A percentile compares a stretch with the other conserved stretches of the same genome.
phyloP scores from a whole-genome alignment of 1,140 invertebrate species.

The Drosophila persimilis region DNA sequence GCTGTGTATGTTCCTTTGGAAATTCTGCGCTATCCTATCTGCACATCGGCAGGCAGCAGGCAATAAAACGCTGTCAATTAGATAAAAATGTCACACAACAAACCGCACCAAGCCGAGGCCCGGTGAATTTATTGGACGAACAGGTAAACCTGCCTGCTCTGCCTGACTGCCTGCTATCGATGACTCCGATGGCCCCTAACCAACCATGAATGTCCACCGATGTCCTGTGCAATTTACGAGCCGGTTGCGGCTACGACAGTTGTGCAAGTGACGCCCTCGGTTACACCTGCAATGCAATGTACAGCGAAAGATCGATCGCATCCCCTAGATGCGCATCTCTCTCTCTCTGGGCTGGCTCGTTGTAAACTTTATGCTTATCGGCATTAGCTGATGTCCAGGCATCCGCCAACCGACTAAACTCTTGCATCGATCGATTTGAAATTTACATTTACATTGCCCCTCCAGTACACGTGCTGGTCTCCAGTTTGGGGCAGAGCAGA shows the following conservation, averaged over 20 bases:
- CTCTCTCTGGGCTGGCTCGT: background rate
- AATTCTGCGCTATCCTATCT: conserved; percentile 27
- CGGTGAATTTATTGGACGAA: conserved; percentile 70
- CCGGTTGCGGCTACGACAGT: conserved; percentile 48
- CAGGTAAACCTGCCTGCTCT: conserved; percentile 17
- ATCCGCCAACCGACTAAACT: conserved; percentile 47
- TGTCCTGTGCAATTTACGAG: conserved; percentile 75
- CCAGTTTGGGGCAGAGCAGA: background rate
- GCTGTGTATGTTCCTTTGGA: conserved; percentile 13
- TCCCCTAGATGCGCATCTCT: conserved; percentile 37
- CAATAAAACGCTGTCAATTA: conserved; percentile 81
- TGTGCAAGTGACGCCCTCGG: conserved; percentile 70
- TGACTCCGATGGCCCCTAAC: conserved; percentile 4
- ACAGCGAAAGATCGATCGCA: conserved; percentile 6
- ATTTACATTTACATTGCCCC: conserved; percentile 68
- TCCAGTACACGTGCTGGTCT: conserved; percentile 52
- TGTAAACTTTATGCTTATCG: conserved; percentile 60
- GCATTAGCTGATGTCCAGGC: conserved; percentile 55
- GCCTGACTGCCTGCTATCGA: conserved; percentile 4
- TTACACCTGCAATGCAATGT: conserved; percentile 68
- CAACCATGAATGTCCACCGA: conserved; percentile 10
- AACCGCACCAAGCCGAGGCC: conserved; percentile 62
- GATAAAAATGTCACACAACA: conserved; percentile 83
- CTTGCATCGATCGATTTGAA: conserved; percentile 71
- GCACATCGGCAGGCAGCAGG: conserved; percentile 2